Evolutionary conservation across 2,113 vertebrate genomes (phyloP).

Genomic region (Phocoena sinus): DNA sequence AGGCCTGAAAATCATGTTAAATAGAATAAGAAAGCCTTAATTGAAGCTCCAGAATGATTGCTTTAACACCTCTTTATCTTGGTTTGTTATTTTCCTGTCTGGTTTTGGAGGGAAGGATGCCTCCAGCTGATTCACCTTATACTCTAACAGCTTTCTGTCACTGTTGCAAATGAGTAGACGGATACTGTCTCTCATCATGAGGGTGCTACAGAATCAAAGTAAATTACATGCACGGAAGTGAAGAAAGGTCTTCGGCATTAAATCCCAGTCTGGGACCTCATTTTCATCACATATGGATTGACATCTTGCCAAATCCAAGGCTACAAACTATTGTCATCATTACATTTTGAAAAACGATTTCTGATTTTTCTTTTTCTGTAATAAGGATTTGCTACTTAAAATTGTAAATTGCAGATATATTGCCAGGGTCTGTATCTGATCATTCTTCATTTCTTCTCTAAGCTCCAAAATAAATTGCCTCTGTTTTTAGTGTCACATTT

Average conservation of each 20-base stretch:
- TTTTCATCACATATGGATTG: constrained; percentile 29
- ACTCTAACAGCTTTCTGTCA: background rate
- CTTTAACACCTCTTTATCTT: constrained; percentile 33
- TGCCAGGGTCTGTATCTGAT: constrained; percentile 50
- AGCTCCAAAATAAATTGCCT: background rate
- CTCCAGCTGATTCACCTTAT: background rate
- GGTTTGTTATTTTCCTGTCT: background rate
- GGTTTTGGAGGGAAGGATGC: background rate
- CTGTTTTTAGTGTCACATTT: background rate
- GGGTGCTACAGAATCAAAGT: background rate
- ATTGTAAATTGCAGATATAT: constrained; percentile 52
- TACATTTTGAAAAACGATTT: constrained; percentile 64
- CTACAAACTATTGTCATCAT: constrained; percentile 54
- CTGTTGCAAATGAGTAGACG: background rate
- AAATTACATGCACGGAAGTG: background rate
- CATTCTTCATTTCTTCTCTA: constrained; percentile 41
- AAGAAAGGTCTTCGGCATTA: constrained; percentile 27
- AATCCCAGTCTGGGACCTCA: background rate
- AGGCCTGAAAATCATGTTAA: background rate
- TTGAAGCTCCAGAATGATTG: background rate
- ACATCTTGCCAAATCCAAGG: constrained; percentile 38
- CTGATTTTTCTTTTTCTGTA: constrained; percentile 20
- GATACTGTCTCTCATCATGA: background rate
- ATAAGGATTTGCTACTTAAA: constrained; percentile 56
- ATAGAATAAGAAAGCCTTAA: background rate